phyloP scores from a whole-genome alignment of 2,113 vertebrate species.

The Progne subis region DNA sequence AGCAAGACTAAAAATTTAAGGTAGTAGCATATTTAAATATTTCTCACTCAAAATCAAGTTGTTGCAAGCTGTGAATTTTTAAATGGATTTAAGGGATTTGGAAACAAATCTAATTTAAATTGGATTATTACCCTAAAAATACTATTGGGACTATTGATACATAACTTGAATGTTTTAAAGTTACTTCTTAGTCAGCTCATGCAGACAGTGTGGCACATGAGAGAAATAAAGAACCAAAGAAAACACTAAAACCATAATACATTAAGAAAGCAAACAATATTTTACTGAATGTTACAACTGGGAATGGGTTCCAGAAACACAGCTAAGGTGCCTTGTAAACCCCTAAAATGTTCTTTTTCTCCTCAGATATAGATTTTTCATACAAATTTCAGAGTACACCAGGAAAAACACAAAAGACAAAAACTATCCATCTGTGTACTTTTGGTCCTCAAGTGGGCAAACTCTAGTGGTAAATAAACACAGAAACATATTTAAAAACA shows the following conservation, averaged over 20 bases:
- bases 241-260: not conserved
- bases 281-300: not conserved
- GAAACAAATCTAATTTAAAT: not conserved
- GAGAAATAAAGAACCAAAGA: not conserved
- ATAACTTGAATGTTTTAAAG: not conserved
- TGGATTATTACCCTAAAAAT: not conserved
- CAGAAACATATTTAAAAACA: not conserved
- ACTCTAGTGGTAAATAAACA: not conserved
- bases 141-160: not conserved
- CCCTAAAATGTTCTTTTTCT: not conserved
- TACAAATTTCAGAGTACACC: not conserved
- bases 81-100: not conserved
- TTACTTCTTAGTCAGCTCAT: not conserved
- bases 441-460: not conserved
- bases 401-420: not conserved
- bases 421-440: not conserved
- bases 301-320: not conserved
- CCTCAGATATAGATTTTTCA: not conserved
- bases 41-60: not conserved
- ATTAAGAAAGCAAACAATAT: not conserved
- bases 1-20: not conserved
- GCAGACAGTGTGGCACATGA: not conserved
- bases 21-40: not conserved
- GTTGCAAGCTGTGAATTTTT: not conserved
- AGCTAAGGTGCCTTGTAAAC: not conserved